phyloP scores from a whole-genome alignment of 2,888 invertebrate genomes.

The Sphaerophoria rueppellii region DNA sequence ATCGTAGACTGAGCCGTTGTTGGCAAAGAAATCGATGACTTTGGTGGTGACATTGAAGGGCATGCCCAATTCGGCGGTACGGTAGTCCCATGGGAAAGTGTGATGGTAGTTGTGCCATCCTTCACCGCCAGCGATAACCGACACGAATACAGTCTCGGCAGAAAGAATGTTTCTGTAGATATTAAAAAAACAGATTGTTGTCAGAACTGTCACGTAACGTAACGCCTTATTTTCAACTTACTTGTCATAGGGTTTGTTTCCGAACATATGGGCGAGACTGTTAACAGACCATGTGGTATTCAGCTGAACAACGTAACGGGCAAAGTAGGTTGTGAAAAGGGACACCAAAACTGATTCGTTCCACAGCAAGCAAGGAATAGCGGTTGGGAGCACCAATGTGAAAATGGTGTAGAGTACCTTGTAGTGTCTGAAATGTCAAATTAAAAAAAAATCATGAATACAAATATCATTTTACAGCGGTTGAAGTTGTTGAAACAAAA shows the following conservation, averaged over 20 bases:
- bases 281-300: constrained; percentile 90
- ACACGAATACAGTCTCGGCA: constrained; percentile 87
- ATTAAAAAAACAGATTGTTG: no score
- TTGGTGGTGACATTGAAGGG: constrained; percentile 85
- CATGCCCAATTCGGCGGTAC: constrained; percentile 89
- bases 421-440: constrained; percentile 83
- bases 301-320: constrained; percentile 84
- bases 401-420: constrained; percentile 83
- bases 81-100: constrained; percentile 94
- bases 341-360: constrained; percentile 84
- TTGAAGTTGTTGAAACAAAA: not conserved
- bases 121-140: constrained; percentile 88
- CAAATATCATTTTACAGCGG: not conserved
- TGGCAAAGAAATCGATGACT: constrained; percentile 86
- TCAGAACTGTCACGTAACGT: not conserved
- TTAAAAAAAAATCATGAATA: constrained; percentile 2
- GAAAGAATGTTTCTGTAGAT: constrained; percentile 90
- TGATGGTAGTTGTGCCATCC: constrained; percentile 97
- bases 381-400: constrained; percentile 84
- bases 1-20: constrained; percentile 83
- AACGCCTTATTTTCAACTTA: constrained; percentile 76
- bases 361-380: constrained; percentile 86
- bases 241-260: constrained; percentile 87
- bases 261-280: constrained; percentile 88
- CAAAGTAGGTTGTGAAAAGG: constrained; percentile 84